Base-by-base conservation (phyloP, 2,888 invertebrate genomes). In the Teleogryllus oceanicus region DNA sequence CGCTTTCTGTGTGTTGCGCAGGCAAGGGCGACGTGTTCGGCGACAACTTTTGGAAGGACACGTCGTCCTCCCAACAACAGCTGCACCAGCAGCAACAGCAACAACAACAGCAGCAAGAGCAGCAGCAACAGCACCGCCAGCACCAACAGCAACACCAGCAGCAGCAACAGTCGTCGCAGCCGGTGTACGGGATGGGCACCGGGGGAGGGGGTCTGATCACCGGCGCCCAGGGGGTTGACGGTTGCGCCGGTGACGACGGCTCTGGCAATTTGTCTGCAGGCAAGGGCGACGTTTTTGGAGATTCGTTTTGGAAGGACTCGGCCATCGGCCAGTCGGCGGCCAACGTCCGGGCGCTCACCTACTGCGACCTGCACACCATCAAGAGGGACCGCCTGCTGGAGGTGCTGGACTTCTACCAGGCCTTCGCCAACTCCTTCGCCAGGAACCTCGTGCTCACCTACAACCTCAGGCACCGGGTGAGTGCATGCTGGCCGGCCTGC, bases 1-100 rank as follows among this genome's bases (percentile, higher is more conserved):
- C 16, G 62, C 62, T 18, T 18, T 62, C 62, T 62, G 62, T 62
- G 78, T 82, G 86, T 85, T 81, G 37, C 37, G 37, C 37, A 37
- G 97, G 97, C 83, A 99, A 98, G 88, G 99, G 99, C 77, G 99
- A 99, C 89, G 99, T 99, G 82, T 99, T 99, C 89, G 99, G 99
- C 51, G 99, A 99, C 89, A 96, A 97, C 83, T 99, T 99, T 89
- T 99, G 99, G 99, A 98, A 97, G 88, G 96, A 96, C 89, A 37
- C 37, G 37, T 37, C 37, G 37, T 37, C 37, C 37, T 37, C 37
- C 37, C 37, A 37, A 1, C 37, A 37, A 8, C 37, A 37, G 37
- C 37, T 37, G 37, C 37, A 37, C 37, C 37, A 37, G 37, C 37
- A 37, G 37, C 37, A 37, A 37, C 37, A 37, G 37, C 37, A 37